Conservation (phyloP, 2,797 vertebrate species). For the Parambassis ranga region DNA sequence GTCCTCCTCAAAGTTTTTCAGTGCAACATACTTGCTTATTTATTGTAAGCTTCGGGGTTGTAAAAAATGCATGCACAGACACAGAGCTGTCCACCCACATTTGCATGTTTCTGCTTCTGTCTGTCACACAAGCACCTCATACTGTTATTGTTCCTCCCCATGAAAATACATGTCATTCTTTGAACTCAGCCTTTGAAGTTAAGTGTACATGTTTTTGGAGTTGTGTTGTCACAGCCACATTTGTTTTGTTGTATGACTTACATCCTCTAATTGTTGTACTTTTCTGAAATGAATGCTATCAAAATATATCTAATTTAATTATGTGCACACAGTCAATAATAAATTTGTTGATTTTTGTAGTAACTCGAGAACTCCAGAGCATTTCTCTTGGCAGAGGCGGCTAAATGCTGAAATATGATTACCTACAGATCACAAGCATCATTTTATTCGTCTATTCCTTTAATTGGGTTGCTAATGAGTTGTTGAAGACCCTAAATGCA, state of each 20-base stretch:
- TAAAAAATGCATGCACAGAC: not conserved
- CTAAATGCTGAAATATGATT: conserved; percentile 42
- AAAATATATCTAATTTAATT: not conserved
- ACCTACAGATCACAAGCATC: conserved; percentile 33
- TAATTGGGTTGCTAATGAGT: conserved; percentile 70
- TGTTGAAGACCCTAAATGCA: conserved; percentile 52
- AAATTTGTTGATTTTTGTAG: too few relatives aligned
- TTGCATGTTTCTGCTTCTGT: not conserved
- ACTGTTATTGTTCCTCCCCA: conserved; percentile 8
- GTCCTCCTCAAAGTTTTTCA: not conserved
- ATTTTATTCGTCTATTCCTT: conserved; percentile 42
- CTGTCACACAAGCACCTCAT: conserved; percentile 2
- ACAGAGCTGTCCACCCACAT: conserved; percentile 14
- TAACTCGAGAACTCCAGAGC: too few relatives aligned
- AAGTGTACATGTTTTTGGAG: conserved; percentile 6
- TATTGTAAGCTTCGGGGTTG: conserved; percentile 3
- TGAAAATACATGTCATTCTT: conserved; percentile 25
- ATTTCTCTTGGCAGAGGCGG: conserved; percentile 4
- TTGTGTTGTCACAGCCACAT: not conserved
- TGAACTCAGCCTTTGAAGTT: conserved; percentile 3
- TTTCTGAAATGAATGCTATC: not conserved
- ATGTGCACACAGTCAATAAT: accelerated
- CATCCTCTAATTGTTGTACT: not conserved
- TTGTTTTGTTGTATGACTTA: not conserved
- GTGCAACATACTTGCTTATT: conserved; percentile 1